Evolutionary conservation across 2,797 vertebrate species (phyloP), one percentile per base, ranked within the genome.

Genomic region (Eulemur coronatus): DNA sequence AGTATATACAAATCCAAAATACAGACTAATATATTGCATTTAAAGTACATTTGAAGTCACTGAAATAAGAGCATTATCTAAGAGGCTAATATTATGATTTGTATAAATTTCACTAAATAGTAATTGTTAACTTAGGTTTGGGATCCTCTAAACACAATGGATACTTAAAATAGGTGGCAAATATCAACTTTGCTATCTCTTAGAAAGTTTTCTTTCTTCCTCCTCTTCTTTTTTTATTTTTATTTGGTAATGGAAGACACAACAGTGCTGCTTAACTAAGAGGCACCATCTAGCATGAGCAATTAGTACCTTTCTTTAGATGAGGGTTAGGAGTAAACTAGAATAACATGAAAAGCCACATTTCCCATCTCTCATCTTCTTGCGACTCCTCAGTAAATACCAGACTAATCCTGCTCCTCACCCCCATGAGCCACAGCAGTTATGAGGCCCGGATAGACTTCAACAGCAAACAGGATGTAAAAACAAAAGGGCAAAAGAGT

Each of bases 391-490:
- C 38, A 1, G 72, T 9, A 30, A 67, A 22, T 1, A 18, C 20
- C 24, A 85, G 26, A 48, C 8, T 38, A 46, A 12, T 10, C 24
- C 76, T 38, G 43, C 67, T 59, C 33, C 30, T 15, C 4, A 55
- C 14, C 11, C 61, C 33, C 20, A 3, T 5, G 65, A 84, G 35
- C 63, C 33, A 0, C 5, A 4, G 33, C 17, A 33, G 15, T 12
- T 65, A 22, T 5, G 0, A 59, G 76, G 24, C 69, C 61, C 55
- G 30, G 2, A 22, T 3, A 50, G 85, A 50, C 61, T 57, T 85
- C 35, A 30, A 59, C 18, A 20, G 55, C 84, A 88, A 67, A 97
- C 63, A 95, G 93, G 95, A 95, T 26, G 52, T 33, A 3, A 89
- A 88, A 84, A 91, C 87, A 89, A 93, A 79, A 89, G 46, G 33